Evolutionary conservation across 1,140 invertebrate genomes (phyloP).

Genomic region (Drosophila sturtevanti): DNA sequence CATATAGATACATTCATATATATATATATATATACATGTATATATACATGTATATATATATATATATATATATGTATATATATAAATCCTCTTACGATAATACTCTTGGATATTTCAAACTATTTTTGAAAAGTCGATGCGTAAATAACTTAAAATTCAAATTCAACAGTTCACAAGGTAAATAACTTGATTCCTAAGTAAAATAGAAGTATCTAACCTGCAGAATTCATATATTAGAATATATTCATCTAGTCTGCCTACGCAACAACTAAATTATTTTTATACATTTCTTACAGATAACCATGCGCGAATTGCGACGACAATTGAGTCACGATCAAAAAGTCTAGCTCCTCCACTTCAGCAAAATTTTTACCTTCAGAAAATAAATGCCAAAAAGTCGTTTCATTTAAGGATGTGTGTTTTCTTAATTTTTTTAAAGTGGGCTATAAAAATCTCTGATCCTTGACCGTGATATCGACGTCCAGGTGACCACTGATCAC

Average conservation of each 20-base stretch:
- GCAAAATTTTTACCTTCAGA: not conserved
- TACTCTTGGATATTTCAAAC: constrained; percentile 41
- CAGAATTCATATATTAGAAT: not conserved
- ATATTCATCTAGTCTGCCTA: too few relatives aligned
- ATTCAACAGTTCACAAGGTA: constrained; percentile 48
- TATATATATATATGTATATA: too few relatives aligned
- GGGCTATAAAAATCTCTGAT: too few relatives aligned
- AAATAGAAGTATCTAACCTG: constrained; percentile 47
- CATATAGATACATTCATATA: too few relatives aligned
- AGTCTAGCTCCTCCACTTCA: not conserved
- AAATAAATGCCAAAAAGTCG: not conserved
- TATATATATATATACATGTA: too few relatives aligned
- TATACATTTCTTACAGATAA: constrained; percentile 61
- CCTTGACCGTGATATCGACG: too few relatives aligned
- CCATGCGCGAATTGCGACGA: constrained; percentile 66
- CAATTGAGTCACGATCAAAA: constrained; percentile 55
- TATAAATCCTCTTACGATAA: constrained; percentile 13
- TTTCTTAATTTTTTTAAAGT: too few relatives aligned
- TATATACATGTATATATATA: too few relatives aligned
- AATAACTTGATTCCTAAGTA: constrained; percentile 49
- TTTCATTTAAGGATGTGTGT: not conserved
- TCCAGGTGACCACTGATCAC: too few relatives aligned
- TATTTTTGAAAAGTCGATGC: constrained; percentile 40
- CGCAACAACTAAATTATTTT: not conserved
- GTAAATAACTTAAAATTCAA: constrained; percentile 45